Conservation (phyloP, 2,797 vertebrate genomes). For the Trematomus bernacchii region DNA sequence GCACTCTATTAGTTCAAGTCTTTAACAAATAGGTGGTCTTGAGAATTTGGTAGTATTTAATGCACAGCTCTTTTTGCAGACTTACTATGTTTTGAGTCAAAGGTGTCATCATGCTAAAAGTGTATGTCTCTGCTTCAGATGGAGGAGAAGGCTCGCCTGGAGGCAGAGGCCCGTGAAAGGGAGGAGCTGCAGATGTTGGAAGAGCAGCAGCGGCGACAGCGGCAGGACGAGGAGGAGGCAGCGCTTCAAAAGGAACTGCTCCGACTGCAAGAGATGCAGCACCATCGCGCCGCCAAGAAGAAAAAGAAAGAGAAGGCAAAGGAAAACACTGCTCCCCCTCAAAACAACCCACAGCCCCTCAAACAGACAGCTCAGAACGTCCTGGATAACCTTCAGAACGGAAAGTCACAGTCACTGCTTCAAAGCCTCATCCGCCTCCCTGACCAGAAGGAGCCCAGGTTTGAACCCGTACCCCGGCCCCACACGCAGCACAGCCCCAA, state of each 20-base stretch:
- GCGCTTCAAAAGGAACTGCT: constrained; percentile 91
- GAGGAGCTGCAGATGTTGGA: constrained; percentile 90
- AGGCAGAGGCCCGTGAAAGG: constrained; percentile 91
- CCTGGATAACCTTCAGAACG: constrained; percentile 85
- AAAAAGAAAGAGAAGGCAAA: constrained; percentile 94
- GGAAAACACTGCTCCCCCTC: constrained; percentile 79
- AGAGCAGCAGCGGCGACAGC: constrained; percentile 83
- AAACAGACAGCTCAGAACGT: constrained; percentile 86
- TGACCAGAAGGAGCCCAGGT: constrained; percentile 71
- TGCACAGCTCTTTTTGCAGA: background rate
- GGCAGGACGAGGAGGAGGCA: constrained; percentile 89
- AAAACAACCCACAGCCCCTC: constrained; percentile 86
- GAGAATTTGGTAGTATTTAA: too few relatives aligned
- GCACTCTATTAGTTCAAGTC: background rate
- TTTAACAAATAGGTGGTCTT: background rate
- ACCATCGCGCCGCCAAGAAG: constrained; percentile 91
- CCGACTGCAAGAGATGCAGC: constrained; percentile 93
- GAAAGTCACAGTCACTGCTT: constrained; percentile 77
- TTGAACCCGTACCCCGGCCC: constrained; percentile 59
- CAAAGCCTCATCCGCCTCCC: constrained; percentile 78
- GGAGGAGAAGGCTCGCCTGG: constrained; percentile 94
- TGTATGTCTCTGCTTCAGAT: constrained; percentile 81
- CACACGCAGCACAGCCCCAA: constrained; percentile 82
- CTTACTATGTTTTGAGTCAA: background rate
- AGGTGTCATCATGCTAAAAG: constrained; percentile 9